Conservation (phyloP, 2,888 invertebrate species). For the Agrochola litura region DNA sequence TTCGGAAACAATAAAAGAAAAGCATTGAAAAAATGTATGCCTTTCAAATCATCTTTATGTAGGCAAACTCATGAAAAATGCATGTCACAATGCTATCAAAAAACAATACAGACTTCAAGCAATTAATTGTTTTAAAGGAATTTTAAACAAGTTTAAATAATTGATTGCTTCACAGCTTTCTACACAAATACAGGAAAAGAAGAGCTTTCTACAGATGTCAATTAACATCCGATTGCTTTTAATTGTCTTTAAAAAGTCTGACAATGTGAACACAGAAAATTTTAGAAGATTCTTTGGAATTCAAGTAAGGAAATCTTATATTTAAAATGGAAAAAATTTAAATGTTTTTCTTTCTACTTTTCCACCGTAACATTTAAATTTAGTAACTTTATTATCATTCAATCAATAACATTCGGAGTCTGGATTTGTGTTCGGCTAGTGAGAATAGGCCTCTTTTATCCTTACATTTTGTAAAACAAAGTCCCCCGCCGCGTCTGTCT, state of each 20-base stretch:
- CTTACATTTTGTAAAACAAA: too few species aligned
- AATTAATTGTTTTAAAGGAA: slow-evolving; percentile 2
- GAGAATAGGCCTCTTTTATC: too few species aligned
- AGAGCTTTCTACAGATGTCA: slow-evolving; percentile 1
- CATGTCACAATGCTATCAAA: not conserved
- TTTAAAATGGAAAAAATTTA: not conserved
- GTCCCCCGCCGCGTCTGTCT: too few species aligned
- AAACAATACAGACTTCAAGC: not conserved
- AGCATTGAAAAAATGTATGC: not conserved
- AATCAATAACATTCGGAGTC: not conserved
- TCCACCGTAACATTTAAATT: not conserved
- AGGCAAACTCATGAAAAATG: slow-evolving; percentile 15
- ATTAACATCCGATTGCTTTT: slow-evolving; percentile 11
- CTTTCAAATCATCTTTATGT: slow-evolving; percentile 1
- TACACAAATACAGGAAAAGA: not conserved
- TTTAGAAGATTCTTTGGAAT: not conserved
- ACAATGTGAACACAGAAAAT: not conserved
- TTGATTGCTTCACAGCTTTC: slow-evolving; percentile 25
- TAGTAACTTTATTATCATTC: not conserved
- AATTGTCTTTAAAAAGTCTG: slow-evolving; percentile 1
- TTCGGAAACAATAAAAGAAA: not conserved
- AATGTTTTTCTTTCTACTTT: not conserved
- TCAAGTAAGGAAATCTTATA: not conserved
- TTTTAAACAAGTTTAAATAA: not conserved
- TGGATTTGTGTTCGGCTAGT: not conserved